Base-by-base conservation (phyloP, 2,888 invertebrate species). In the Sesia bembeciformis region DNA sequence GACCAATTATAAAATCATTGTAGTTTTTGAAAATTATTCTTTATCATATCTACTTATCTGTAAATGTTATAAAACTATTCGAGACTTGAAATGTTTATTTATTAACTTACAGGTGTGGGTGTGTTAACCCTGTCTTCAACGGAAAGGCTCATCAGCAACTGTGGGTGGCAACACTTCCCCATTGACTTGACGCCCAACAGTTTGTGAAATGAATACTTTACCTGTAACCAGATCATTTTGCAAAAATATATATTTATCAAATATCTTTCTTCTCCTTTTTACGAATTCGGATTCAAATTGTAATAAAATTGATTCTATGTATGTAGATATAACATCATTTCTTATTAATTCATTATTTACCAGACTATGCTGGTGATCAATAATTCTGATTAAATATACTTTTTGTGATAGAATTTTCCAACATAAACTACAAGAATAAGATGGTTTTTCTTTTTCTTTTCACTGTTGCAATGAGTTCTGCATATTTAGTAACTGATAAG, bases 201-300 rank as follows among this genome's bases (percentile, higher is more conserved):
- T 60, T 91, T 91, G 60, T 93, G 91, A 93, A 93, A 94, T 57
- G 90, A 77, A 57, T 91, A 84, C 58, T 89, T 90, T 0, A 91
- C 64, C 80, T 91, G 62, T 40, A 78, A 74, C 8, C 39, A 50
- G 42, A 42, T 7, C 42, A 42, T 23, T 23, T 23, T 23, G 2
- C 23, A 23, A 23, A 23, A 42, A 7, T n/a, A n/a, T n/a, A n/a
- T n/a, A n/a, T n/a, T n/a, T n/a, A n/a, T n/a, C n/a, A n/a, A 3
- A 42, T 42, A 42, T 42, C 7, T 42, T 5, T 42, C 42, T 42
- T 42, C 42, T 42, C 5, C 1, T 42, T 42, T 5, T 42, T 6
- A 42, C 7, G 42, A 42, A 42, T 6, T 42, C 7, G 42, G 7
- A 5, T 23, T 23, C 23, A 5, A 6, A 42, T 42, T 42, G 42